Conservation (phyloP, 2,113 vertebrate genomes). For the Accipiter cooperii region DNA sequence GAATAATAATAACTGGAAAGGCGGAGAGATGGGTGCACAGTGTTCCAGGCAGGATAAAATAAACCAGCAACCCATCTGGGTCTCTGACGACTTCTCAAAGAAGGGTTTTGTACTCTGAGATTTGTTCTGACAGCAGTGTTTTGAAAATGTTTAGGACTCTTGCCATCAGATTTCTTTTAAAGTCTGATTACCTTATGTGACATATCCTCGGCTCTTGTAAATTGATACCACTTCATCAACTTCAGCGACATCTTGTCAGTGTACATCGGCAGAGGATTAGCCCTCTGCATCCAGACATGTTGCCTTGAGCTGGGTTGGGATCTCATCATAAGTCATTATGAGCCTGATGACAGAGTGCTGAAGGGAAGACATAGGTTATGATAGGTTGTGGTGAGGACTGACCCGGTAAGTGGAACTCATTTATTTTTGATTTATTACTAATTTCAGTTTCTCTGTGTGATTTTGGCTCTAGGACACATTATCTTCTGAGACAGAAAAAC, state of each 20-base stretch:
- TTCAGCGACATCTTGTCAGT: background rate
- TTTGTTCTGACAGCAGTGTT: slow-evolving; percentile 10
- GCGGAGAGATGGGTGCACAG: background rate
- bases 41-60: slow-evolving; percentile 13
- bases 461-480: background rate
- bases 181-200: slow-evolving; percentile 24
- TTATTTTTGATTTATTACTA: slow-evolving; percentile 5
- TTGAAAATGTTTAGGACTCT: slow-evolving; percentile 29
- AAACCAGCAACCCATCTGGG: background rate
- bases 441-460: background rate
- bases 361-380: background rate
- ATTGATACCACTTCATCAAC: background rate
- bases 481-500: background rate
- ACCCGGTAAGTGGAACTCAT: background rate
- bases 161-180: slow-evolving; percentile 21
- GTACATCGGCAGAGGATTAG: background rate
- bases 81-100: slow-evolving; percentile 34
- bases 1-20: background rate
- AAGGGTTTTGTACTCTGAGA: background rate
- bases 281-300: background rate
- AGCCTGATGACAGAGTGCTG: background rate
- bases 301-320: background rate
- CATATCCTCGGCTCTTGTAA: background rate
- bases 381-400: background rate
- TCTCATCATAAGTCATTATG: background rate